phyloP scores from a whole-genome alignment of 2,113 vertebrate genomes.

The Microcebus jonahi region DNA sequence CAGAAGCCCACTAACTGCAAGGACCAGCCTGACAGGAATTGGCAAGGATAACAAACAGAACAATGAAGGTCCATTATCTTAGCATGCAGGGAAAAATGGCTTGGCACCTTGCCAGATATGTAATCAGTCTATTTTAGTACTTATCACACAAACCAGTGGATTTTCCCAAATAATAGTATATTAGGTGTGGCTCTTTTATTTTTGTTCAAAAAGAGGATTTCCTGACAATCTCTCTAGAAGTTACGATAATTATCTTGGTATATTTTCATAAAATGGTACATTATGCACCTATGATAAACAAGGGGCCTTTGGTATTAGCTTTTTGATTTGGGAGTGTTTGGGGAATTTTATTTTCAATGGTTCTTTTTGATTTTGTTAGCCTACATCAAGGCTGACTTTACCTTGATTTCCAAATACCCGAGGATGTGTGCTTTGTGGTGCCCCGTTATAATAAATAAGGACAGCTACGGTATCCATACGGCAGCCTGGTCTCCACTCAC shows the following conservation, averaged over 20 bases:
- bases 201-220: slow-evolving; percentile 67
- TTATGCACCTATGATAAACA: slow-evolving; percentile 60
- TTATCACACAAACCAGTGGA: slow-evolving; percentile 62
- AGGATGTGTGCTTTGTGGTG: neutral
- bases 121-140: slow-evolving; percentile 68
- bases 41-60: slow-evolving; percentile 50
- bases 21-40: slow-evolving; percentile 61
- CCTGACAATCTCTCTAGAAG: slow-evolving; percentile 69
- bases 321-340: slow-evolving; percentile 38
- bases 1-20: slow-evolving; percentile 22
- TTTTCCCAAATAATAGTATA: slow-evolving; percentile 69
- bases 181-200: slow-evolving; percentile 57
- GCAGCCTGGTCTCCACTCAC: neutral
- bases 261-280: slow-evolving; percentile 69
- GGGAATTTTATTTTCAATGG: slow-evolving; percentile 43
- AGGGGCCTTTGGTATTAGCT: neutral
- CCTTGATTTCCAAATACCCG: neutral
- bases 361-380: slow-evolving; percentile 31
- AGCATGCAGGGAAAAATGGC: slow-evolving; percentile 42
- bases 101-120: slow-evolving; percentile 54
- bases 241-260: slow-evolving; percentile 63
- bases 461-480: fast-evolving
- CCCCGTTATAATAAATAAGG: neutral
- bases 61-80: slow-evolving; percentile 67
- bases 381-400: neutral